A percentile compares a stretch with the other conserved stretches of the same genome.
Evolutionary conservation across 2,113 vertebrate genomes (phyloP).

Genomic region (Amphilophus citrinellus): DNA sequence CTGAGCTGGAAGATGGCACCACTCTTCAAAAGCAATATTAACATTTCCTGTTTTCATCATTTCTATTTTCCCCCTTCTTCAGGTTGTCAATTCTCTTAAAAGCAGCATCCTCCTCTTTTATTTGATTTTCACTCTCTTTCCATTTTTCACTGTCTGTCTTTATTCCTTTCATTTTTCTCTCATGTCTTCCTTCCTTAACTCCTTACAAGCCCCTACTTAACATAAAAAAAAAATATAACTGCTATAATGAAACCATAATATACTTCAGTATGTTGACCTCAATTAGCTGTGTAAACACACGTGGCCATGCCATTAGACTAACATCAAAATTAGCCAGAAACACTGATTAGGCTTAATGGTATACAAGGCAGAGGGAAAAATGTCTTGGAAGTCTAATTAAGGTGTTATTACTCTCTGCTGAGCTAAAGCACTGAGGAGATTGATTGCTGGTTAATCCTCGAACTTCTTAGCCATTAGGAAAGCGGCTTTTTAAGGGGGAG

Average conservation of each 20-base stretch:
- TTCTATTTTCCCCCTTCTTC: slow-evolving; percentile 5
- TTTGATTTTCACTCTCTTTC: slow-evolving; percentile 13
- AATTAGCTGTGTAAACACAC: slow-evolving; percentile 35
- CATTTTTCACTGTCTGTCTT: slow-evolving; percentile 1
- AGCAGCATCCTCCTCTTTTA: background rate
- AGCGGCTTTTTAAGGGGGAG: slow-evolving; percentile 59
- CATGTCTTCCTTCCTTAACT: background rate
- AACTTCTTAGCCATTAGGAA: slow-evolving; percentile 70
- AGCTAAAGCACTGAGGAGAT: slow-evolving; percentile 60
- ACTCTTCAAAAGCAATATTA: slow-evolving; percentile 38
- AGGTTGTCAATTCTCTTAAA: slow-evolving; percentile 27
- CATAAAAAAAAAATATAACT: slow-evolving; percentile 9
- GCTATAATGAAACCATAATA: slow-evolving; percentile 24
- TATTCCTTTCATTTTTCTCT: background rate
- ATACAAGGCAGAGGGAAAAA: slow-evolving; percentile 31
- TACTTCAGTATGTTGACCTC: slow-evolving; percentile 7
- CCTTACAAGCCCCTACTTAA: background rate
- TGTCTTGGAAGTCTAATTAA: slow-evolving; percentile 49
- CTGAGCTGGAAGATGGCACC: slow-evolving; percentile 40
- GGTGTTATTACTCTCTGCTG: slow-evolving; percentile 63
- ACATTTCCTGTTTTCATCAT: slow-evolving; percentile 51
- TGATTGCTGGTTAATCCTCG: slow-evolving; percentile 70
- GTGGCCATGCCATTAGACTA: slow-evolving; percentile 9
- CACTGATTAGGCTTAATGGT: slow-evolving; percentile 59
- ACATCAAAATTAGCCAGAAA: slow-evolving; percentile 57